These are phyloP conservation scores for Amphimallon solstitiale DNA, from an alignment of 2,888 invertebrate genomes.

Conservation along the genomic window DNA sequence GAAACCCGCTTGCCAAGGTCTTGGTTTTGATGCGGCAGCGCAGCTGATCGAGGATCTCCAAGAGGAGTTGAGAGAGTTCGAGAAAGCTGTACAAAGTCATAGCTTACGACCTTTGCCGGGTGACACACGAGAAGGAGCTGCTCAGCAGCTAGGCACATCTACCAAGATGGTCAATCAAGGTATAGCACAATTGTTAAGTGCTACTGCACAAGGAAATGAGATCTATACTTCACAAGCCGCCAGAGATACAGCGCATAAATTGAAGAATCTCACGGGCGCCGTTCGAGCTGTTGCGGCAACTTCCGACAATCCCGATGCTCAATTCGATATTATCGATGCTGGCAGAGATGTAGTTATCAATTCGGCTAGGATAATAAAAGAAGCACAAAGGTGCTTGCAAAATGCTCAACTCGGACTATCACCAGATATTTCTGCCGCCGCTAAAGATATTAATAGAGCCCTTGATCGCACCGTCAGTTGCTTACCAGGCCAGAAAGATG, in stretches of 20 bases:
- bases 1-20: constrained; percentile 74
- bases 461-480: constrained; percentile 81
- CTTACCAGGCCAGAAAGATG: constrained; percentile 92
- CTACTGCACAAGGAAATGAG: constrained; percentile 82
- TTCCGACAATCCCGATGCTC: constrained; percentile 69
- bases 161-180: constrained; percentile 84
- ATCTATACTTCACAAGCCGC: constrained; percentile 84
- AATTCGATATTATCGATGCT: constrained; percentile 70
- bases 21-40: constrained; percentile 87
- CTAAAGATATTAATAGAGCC: constrained; percentile 72
- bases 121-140: constrained; percentile 66
- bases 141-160: constrained; percentile 69
- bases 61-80: constrained; percentile 83
- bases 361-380: constrained; percentile 81
- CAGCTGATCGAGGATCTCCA: constrained; percentile 84
- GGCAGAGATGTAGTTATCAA: constrained; percentile 84
- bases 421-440: constrained; percentile 75
- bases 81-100: constrained; percentile 77
- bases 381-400: constrained; percentile 80
- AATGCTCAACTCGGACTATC: constrained; percentile 73
- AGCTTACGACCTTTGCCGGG: constrained; percentile 85
- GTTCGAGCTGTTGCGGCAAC: constrained; percentile 84
- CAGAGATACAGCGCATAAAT: constrained; percentile 79
- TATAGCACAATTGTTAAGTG: constrained; percentile 87
- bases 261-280: constrained; percentile 76